Conservation (phyloP, 2,888 invertebrate genomes). For the Pammene fasciana region DNA sequence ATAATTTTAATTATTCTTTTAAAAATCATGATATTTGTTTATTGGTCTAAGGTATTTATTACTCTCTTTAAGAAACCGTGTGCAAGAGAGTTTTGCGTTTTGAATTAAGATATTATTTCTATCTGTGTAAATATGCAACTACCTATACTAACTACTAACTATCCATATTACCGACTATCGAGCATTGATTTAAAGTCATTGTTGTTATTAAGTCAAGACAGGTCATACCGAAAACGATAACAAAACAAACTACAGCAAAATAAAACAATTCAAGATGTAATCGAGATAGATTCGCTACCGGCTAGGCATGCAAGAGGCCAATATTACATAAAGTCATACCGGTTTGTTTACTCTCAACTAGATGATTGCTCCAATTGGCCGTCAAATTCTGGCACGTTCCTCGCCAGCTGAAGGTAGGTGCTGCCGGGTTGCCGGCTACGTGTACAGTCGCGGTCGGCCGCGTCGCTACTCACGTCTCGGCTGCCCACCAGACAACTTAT, state of each 20-base stretch:
- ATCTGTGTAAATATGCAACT: too few species aligned
- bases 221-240: not conserved
- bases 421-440: constrained; percentile 51
- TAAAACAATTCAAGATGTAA: constrained; percentile 25
- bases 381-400: constrained; percentile 75
- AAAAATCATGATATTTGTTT: too few species aligned
- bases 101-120: too few species aligned
- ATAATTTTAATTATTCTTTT: too few species aligned
- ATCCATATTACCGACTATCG: too few species aligned
- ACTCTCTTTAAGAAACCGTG: too few species aligned
- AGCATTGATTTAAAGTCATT: too few species aligned
- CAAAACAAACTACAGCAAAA: constrained; percentile 14
- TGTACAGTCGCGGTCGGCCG: constrained; percentile 61
- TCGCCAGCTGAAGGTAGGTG: constrained; percentile 54
- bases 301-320: constrained; percentile 34
- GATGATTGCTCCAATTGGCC: constrained; percentile 79
- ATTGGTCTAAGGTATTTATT: too few species aligned
- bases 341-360: constrained; percentile 80
- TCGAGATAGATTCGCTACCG: constrained; percentile 39
- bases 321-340: constrained; percentile 70
- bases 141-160: too few species aligned
- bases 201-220: not conserved
- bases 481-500: constrained; percentile 59
- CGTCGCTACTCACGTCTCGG: constrained; percentile 66
- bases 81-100: too few species aligned